Conservation (phyloP, 1,140 invertebrate genomes). For the Brachionus manjavacas region DNA sequence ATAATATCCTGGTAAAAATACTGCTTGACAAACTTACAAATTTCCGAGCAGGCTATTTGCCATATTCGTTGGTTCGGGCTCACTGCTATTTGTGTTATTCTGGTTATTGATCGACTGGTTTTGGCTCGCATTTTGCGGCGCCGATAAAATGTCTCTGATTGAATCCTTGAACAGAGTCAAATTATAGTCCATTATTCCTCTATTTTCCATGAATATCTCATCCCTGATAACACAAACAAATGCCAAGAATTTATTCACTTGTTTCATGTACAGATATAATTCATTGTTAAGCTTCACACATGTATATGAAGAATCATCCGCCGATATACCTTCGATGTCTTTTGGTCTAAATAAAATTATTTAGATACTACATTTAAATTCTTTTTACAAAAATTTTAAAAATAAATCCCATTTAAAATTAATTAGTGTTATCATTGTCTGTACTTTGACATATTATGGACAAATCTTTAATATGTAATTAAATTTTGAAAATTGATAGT, state of each 20-base stretch:
- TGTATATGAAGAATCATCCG: slow-evolving; percentile 10
- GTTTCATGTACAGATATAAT: slow-evolving; percentile 36
- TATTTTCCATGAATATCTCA: slow-evolving; percentile 38
- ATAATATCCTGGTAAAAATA: too few species aligned
- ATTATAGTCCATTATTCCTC: slow-evolving; percentile 42
- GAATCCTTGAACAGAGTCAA: slow-evolving; percentile 37
- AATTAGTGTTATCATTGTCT: too few species aligned
- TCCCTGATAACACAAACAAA: slow-evolving; percentile 32
- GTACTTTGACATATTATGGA: too few species aligned
- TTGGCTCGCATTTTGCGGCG: neutral
- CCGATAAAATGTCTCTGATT: slow-evolving; percentile 9
- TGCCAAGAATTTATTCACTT: slow-evolving; percentile 29
- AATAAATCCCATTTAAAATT: too few species aligned
- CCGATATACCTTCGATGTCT: slow-evolving; percentile 23
- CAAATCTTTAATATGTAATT: too few species aligned
- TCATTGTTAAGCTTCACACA: slow-evolving; percentile 35
- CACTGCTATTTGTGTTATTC: slow-evolving; percentile 6
- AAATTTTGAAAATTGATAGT: too few species aligned
- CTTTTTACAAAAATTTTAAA: too few species aligned
- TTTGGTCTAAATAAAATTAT: neutral
- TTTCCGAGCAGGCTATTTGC: neutral
- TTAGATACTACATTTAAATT: too few species aligned
- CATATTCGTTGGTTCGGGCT: neutral
- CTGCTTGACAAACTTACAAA: neutral
- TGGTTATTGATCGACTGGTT: neutral